phyloP scores from a whole-genome alignment of 2,888 invertebrate genomes.

The Poecilobothrus nobilitatus region DNA sequence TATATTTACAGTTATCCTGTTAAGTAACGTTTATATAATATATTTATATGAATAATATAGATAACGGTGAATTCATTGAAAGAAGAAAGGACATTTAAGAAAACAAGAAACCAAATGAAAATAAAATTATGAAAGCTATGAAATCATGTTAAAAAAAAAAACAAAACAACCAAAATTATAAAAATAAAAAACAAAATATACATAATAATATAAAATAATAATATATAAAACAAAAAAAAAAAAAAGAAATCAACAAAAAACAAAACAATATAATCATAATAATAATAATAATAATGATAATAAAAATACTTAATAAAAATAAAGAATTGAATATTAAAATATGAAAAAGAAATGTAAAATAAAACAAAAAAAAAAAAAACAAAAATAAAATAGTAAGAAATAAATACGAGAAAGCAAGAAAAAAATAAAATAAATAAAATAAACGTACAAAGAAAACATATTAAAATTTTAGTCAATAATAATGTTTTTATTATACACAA shows the following conservation, averaged over 20 bases:
- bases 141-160: not conserved
- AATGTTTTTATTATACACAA: not conserved
- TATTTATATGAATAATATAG: no score
- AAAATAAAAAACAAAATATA: not conserved
- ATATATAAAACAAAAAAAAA: not conserved
- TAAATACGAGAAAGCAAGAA: not conserved
- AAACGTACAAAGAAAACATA: not conserved
- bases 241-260: not conserved
- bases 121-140: not conserved
- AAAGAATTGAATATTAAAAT: not conserved
- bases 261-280: not conserved
- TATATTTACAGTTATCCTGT: no score
- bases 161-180: no score
- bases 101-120: no score
- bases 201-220: not conserved
- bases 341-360: not conserved
- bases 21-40: no score
- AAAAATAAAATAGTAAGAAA: not conserved
- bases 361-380: not conserved
- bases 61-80: no score
- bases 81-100: no score
- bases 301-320: constrained; percentile 6
- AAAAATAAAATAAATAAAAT: not conserved
- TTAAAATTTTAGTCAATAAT: not conserved
- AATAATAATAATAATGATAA: not conserved